Evolutionary conservation across 2,113 vertebrate species (phyloP).

Genomic region (Phyllopteryx taeniolatus): DNA sequence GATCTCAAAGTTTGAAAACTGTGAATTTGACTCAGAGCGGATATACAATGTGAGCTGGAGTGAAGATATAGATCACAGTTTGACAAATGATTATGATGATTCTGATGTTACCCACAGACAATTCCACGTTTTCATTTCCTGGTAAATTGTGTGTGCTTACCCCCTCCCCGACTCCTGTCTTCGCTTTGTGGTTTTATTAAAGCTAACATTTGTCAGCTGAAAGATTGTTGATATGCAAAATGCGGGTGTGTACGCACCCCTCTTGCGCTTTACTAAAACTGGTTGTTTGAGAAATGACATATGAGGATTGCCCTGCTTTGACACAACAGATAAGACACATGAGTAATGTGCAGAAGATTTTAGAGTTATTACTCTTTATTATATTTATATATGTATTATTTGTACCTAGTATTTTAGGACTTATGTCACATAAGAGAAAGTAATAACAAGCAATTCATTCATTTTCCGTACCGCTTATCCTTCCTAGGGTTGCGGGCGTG

Average conservation of each 20-base stretch:
- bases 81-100: slow-evolving; percentile 77
- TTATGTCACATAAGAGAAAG: slow-evolving; percentile 26
- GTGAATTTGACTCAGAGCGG: slow-evolving; percentile 20
- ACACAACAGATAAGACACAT: slow-evolving; percentile 86
- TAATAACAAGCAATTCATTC: no score
- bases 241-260: slow-evolving; percentile 64
- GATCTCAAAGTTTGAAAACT: slow-evolving; percentile 41
- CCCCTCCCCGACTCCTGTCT: slow-evolving; percentile 46
- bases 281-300: slow-evolving; percentile 71
- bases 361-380: slow-evolving; percentile 65
- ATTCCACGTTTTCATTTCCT: slow-evolving; percentile 85
- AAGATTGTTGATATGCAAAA: slow-evolving; percentile 90
- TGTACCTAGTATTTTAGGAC: slow-evolving; percentile 47
- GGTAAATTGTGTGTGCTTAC: slow-evolving; percentile 58
- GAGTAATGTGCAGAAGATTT: slow-evolving; percentile 73
- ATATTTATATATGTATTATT: slow-evolving; percentile 60
- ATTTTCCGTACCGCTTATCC: no score
- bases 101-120: slow-evolving; percentile 65
- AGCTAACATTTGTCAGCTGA: slow-evolving; percentile 78
- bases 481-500: no score
- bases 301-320: slow-evolving; percentile 77
- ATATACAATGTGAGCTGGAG: slow-evolving; percentile 32
- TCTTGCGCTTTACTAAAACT: slow-evolving; percentile 80
- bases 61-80: slow-evolving; percentile 61
- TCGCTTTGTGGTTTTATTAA: slow-evolving; percentile 77